Percentiles rank a stretch among this genome's conserved stretches.
Conservation (phyloP, 2,888 invertebrate species). For the Drosophila incognita region DNA sequence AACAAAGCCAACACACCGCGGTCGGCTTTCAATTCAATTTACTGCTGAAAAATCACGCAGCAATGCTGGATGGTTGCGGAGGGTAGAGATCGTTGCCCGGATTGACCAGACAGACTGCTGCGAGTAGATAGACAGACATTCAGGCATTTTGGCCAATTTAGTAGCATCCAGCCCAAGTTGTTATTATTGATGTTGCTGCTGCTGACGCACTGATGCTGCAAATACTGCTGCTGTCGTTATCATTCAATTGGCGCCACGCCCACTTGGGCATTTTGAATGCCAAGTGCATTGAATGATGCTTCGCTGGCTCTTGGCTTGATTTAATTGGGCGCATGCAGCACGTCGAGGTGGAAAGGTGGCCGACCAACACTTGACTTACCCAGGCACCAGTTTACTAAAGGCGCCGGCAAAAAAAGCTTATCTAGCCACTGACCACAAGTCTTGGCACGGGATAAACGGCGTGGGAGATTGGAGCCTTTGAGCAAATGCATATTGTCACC, state of each 20-base stretch:
- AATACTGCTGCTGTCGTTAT: conserved; percentile 52
- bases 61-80: background rate
- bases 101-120: conserved; percentile 42
- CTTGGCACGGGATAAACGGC: conserved; percentile 14
- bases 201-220: conserved; percentile 23
- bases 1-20: conserved; percentile 64
- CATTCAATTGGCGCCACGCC: conserved; percentile 70
- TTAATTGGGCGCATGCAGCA: conserved; percentile 63
- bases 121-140: conserved; percentile 42
- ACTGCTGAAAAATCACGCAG: conserved; percentile 27
- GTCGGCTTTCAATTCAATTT: conserved; percentile 72
- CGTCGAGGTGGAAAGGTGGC: conserved; percentile 12
- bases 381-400: conserved; percentile 31
- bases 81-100: conserved; percentile 33
- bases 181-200: conserved; percentile 8
- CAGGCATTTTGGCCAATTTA: conserved; percentile 70
- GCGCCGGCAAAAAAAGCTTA: conserved; percentile 56
- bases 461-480: background rate
- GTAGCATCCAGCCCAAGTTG: conserved; percentile 50
- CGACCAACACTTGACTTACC: conserved; percentile 42
- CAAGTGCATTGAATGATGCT: conserved; percentile 52
- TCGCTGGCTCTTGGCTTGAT: conserved; percentile 33
- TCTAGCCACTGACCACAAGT: conserved; percentile 41
- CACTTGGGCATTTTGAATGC: conserved; percentile 61
- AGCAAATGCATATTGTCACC: conserved; percentile 54